phyloP scores from a whole-genome alignment of 2,888 invertebrate species.

The Camponotus fellah region DNA sequence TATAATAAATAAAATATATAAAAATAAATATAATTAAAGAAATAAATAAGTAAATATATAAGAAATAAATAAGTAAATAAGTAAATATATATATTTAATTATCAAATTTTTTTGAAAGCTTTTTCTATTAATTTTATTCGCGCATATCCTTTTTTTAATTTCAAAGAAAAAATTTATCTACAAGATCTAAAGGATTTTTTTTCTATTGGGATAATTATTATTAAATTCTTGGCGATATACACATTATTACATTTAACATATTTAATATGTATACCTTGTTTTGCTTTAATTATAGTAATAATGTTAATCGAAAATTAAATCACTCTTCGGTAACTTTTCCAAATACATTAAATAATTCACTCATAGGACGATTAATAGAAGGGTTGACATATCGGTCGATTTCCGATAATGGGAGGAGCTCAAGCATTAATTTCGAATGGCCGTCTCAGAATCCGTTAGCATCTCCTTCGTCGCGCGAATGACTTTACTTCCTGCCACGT shows the following conservation, averaged over 20 bases:
- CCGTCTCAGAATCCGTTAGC: constrained; percentile 49
- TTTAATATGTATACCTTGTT: background rate
- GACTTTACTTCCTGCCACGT: constrained; percentile 58
- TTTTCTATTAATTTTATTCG: background rate
- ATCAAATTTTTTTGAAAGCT: background rate
- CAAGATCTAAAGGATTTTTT: too few relatives aligned
- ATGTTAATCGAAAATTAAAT: constrained; percentile 10
- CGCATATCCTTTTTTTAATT: background rate
- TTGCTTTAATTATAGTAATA: background rate
- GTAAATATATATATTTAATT: background rate
- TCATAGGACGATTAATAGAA: constrained; percentile 44
- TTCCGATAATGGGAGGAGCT: constrained; percentile 55
- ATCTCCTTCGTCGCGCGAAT: constrained; percentile 47
- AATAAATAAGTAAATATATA: background rate
- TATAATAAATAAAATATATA: background rate
- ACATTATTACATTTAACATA: background rate
- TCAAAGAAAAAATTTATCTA: background rate
- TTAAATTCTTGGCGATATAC: background rate
- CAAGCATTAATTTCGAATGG: constrained; percentile 57
- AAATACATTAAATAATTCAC: constrained; percentile 21
- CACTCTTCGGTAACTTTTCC: background rate
- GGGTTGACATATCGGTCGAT: constrained; percentile 47
- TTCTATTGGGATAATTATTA: background rate
- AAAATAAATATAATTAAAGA: background rate
- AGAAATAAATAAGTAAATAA: background rate